Conservation (phyloP, 2,113 vertebrate species). For the Loxodonta africana region DNA sequence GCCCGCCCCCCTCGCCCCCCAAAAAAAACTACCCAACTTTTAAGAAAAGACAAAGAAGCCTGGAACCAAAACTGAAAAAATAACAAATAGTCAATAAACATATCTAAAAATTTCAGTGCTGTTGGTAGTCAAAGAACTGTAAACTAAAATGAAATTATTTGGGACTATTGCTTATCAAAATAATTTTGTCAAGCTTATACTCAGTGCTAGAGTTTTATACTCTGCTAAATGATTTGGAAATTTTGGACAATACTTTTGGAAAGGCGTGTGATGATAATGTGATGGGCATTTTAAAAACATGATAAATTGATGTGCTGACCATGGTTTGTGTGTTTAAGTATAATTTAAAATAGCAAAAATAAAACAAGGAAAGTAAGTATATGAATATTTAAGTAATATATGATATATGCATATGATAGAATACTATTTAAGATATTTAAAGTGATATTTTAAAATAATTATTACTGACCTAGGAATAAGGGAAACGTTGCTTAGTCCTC, state of each 20-base stretch:
- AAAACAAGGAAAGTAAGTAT: background rate
- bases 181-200: conserved; percentile 14
- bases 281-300: conserved; percentile 15
- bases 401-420: background rate
- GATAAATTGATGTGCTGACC: background rate
- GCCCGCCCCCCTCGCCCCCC: background rate
- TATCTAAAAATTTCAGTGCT: background rate
- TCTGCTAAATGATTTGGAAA: background rate
- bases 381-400: background rate
- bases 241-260: conserved; percentile 1
- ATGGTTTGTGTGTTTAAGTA: background rate
- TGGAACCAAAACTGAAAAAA: conserved; percentile 19
- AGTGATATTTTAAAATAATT: background rate
- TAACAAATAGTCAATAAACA: conserved; percentile 4
- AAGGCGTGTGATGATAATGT: background rate
- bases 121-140: background rate
- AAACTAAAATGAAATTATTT: background rate
- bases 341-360: conserved; percentile 14
- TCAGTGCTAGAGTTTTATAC: background rate
- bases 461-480: background rate
- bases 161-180: background rate
- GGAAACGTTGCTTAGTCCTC: background rate
- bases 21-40: background rate
- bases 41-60: background rate
- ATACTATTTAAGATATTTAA: background rate